Percentiles rank a stretch among this genome's conserved stretches.
These are phyloP conservation scores for Alloscopus bannaensis DNA, from an alignment of 2,888 invertebrate species.

Conservation along the genomic window DNA sequence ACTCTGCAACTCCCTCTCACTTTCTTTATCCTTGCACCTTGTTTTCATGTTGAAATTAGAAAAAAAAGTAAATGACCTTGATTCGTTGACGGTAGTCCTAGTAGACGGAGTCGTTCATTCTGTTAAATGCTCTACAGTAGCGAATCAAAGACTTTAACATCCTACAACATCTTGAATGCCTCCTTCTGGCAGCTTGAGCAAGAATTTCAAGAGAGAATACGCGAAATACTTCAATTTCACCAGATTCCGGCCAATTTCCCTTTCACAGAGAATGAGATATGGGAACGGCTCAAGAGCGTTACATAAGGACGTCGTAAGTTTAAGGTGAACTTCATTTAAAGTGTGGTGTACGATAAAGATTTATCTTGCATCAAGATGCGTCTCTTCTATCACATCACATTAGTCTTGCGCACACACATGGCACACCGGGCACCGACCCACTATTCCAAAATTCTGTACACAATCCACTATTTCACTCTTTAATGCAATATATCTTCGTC, in stretches of 20 bases:
- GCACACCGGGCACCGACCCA: constrained; percentile 45
- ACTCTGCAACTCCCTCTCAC: too few relatives aligned
- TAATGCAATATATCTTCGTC: neutral
- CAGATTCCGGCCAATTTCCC: constrained; percentile 47
- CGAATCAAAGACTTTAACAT: neutral
- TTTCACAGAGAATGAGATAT: constrained; percentile 24
- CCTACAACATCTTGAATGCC: neutral
- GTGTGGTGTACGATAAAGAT: neutral
- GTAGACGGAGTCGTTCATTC: constrained; percentile 10
- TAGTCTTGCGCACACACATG: neutral
- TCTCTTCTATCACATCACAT: constrained; percentile 13
- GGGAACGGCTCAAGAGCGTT: constrained; percentile 24
- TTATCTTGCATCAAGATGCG: neutral
- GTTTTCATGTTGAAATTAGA: neutral
- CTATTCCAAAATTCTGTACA: constrained; percentile 7
- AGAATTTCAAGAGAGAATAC: neutral
- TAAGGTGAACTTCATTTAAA: constrained; percentile 1
- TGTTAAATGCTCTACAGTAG: neutral
- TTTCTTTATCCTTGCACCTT: neutral
- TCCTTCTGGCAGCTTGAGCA: neutral
- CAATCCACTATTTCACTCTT: neutral
- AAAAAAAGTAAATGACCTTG: constrained; percentile 10
- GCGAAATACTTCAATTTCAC: constrained; percentile 35
- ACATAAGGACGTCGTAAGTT: constrained; percentile 33
- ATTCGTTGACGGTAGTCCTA: neutral